Base-by-base conservation (phyloP, 2,113 vertebrate species). In the Hipposideros armiger region DNA sequence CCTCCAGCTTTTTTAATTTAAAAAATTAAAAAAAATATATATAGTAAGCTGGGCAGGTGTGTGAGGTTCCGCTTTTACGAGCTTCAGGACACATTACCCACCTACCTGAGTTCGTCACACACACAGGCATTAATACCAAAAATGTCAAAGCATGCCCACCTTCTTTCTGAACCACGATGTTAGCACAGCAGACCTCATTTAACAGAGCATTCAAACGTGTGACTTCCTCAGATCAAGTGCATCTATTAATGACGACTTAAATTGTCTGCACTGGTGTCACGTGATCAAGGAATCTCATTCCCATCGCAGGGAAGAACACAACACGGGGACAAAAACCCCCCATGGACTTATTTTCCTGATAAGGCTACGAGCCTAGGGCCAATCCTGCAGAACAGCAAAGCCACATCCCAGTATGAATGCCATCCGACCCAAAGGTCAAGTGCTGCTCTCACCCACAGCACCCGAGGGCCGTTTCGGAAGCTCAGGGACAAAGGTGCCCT, bases 171-270 rank as follows among this genome's bases (percentile, higher is more conserved):
- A 14, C n/a, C 85, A 0, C 32, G 58, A 32, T 87, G 93, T 96
- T 97, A 97, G 98, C 91, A 58, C 40, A 69, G 52, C 92, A 97
- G 98, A 98, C 95, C 96, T 98, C 98, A 97, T 97, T 98, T 96
- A 98, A 91, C 98, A 97, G 76, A 95, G 92, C 98, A 97, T 96
- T 89, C 90, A 90, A 85, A 95, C 88, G 70, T 96, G 95, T 92
- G 83, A 45, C 97, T 96, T 95, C 97, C 93, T 84, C 97, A 90
- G 96, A 97, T 85, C 96, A 91, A 98, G 94, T 87, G 92, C 78
- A 30, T 97, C 97, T 95, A 96, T 98, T 97, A 98, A 98, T 97
- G 98, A 98, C 40, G 73, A 94, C 97, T 96, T 84, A 60, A 95
- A 96, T 90, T 97, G 88, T 95, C 96, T 95, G 96, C 7, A 6